Percentiles rank a stretch among this genome's conserved stretches.
Conservation (phyloP, 1,140 invertebrate genomes). For the Bombus pascuorum region DNA sequence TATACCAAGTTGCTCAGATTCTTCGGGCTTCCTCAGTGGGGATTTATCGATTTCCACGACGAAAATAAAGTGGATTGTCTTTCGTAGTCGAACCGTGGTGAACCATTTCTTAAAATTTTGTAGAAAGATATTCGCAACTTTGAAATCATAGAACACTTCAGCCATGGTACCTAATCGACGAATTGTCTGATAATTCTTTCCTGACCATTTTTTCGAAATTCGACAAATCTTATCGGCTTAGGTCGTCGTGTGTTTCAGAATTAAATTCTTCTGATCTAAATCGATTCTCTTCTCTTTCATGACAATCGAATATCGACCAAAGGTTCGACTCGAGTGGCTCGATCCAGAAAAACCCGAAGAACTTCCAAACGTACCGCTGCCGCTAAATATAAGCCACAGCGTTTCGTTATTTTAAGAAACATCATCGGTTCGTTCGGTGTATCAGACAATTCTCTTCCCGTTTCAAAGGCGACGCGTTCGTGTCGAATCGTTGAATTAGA, state of each 20-base stretch:
- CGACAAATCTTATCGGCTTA: too few relatives aligned
- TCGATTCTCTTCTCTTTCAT: not conserved
- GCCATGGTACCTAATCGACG: too few relatives aligned
- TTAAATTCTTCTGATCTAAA: not conserved
- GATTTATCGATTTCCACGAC: conserved; percentile 1
- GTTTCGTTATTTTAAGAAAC: conserved; percentile 34
- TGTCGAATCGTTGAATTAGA: not conserved
- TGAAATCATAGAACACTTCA: too few relatives aligned
- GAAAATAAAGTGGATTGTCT: not conserved
- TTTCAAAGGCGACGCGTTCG: not conserved
- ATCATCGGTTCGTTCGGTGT: conserved; percentile 13
- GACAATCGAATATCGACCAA: not conserved
- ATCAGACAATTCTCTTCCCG: conserved; percentile 12
- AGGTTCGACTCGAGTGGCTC: too few relatives aligned
- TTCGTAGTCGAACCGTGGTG: not conserved
- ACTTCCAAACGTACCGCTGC: not conserved
- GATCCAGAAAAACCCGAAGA: conserved; percentile 4
- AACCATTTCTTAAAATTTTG: not conserved
- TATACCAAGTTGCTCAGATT: not conserved
- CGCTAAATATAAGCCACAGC: conserved; percentile 4
- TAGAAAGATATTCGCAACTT: not conserved
- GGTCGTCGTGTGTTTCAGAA: too few relatives aligned
- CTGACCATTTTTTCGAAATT: too few relatives aligned
- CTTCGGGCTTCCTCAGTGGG: not conserved
- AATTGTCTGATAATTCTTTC: too few relatives aligned